phyloP scores from a whole-genome alignment of 2,113 vertebrate species.

The Antechinus stuartii region DNA sequence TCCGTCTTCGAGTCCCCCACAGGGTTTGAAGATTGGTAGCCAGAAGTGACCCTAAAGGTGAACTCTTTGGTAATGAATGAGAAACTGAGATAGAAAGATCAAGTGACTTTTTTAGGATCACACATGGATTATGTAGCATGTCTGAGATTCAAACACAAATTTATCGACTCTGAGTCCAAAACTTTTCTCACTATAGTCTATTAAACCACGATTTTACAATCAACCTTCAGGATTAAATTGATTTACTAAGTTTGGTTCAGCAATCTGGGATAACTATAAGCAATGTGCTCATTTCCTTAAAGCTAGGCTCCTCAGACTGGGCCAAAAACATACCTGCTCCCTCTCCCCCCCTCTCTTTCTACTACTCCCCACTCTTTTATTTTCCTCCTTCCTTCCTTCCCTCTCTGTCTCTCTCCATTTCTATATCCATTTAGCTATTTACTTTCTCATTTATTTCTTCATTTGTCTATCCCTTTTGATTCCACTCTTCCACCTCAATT shows the following conservation, averaged over 20 bases:
- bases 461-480: not conserved
- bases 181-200: not conserved
- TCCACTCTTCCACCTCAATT: not conserved
- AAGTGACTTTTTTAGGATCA: not conserved
- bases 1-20: not conserved
- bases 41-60: not conserved
- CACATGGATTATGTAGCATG: not conserved
- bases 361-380: too few relatives aligned
- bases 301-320: not conserved
- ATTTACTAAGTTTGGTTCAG: not conserved
- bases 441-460: not conserved
- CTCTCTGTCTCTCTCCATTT: not conserved
- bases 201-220: not conserved
- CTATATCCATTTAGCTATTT: not conserved
- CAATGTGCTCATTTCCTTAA: not conserved
- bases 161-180: not conserved
- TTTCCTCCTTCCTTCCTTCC: too few relatives aligned
- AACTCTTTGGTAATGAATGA: not conserved
- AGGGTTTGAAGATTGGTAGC: not conserved
- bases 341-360: too few relatives aligned
- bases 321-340: not conserved
- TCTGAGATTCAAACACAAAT: not conserved
- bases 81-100: not conserved
- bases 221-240: not conserved
- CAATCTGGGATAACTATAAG: not conserved